Evolutionary conservation across 2,797 vertebrate species (phyloP), one percentile per base, ranked within the genome.

Genomic region (Mormyrops attenuatus): DNA sequence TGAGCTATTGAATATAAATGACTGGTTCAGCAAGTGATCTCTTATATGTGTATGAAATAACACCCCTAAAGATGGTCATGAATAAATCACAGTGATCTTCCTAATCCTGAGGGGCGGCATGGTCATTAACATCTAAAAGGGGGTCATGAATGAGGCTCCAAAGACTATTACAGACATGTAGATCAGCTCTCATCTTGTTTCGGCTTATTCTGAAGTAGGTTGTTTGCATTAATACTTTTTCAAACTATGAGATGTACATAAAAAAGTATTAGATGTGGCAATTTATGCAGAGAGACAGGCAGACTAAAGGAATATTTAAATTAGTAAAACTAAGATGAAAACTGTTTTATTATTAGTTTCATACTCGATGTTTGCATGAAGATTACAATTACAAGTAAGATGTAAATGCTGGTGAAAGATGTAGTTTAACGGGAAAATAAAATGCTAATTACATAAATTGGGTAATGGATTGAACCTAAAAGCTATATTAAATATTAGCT

Each of bases 41-140:
- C 34, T 13, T 88, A 90, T 94, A 94, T 95, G 96, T 96, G 96
- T 95, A 95, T 96, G 93, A 94, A 94, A 94, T 95, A 95, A 94
- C 95, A 95, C 93, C 94, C 92, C 93, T 93, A 93, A 93, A 93
- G 94, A 95, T 95, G 94, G 93, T 92, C 94, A 94, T 90, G 84
- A 90, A 94, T 77, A 77, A 77, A 77, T 77, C 69, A 77, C 22
- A 8, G 34, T 41, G 69, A 41, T 41, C 30, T 41, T 41, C 69
- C 38, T 77, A 77, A 41, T 15, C 26, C 30, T 41, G 69, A 77
- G 38, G 11, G 15, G 5, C 41, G 30, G 69, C 34, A 41, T 7
- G 5, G 69, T 77, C 34, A 77, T 77, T 20, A 77, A 41, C 15
- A 77, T 77, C 34, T 41, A 38, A 38, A 77, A 17, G 15, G 69